Evolutionary conservation across 2,888 invertebrate species (phyloP).

Genomic region (Teinopalpus imperialis): DNA sequence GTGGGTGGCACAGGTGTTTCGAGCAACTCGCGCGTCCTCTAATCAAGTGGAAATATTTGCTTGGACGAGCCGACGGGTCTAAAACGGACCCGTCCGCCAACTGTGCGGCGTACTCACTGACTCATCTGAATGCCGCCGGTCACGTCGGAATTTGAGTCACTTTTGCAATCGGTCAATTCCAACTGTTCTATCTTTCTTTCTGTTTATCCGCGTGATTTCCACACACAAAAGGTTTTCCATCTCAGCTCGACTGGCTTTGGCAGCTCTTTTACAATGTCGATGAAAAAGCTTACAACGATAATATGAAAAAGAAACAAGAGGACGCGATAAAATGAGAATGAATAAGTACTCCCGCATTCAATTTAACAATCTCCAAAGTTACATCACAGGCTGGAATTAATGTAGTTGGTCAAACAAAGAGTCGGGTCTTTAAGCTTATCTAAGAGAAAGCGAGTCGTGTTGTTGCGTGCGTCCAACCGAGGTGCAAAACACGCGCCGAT

Average conservation of each 20-base stretch:
- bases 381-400: constrained; percentile 66
- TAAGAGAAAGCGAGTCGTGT: constrained; percentile 60
- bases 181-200: constrained; percentile 45
- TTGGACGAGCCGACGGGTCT: constrained; percentile 51
- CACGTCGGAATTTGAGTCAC: constrained; percentile 34
- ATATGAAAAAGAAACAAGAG: constrained; percentile 36
- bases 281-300: constrained; percentile 31
- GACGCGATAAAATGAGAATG: constrained; percentile 47
- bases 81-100: constrained; percentile 45
- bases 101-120: constrained; percentile 32
- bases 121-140: constrained; percentile 34
- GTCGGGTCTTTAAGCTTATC: constrained; percentile 58
- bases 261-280: constrained; percentile 28
- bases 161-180: constrained; percentile 42
- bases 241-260: constrained; percentile 21
- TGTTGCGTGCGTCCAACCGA: constrained; percentile 32
- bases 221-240: constrained; percentile 34
- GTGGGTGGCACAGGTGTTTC: constrained; percentile 71
- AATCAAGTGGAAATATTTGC: constrained; percentile 78
- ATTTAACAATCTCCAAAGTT: constrained; percentile 64
- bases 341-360: constrained; percentile 57
- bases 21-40: constrained; percentile 62
- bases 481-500: constrained; percentile 48
- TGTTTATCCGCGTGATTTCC: constrained; percentile 46
- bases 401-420: constrained; percentile 67